phyloP scores from a whole-genome alignment of 2,888 invertebrate species.

The Leptinotarsa rubiginosa region DNA sequence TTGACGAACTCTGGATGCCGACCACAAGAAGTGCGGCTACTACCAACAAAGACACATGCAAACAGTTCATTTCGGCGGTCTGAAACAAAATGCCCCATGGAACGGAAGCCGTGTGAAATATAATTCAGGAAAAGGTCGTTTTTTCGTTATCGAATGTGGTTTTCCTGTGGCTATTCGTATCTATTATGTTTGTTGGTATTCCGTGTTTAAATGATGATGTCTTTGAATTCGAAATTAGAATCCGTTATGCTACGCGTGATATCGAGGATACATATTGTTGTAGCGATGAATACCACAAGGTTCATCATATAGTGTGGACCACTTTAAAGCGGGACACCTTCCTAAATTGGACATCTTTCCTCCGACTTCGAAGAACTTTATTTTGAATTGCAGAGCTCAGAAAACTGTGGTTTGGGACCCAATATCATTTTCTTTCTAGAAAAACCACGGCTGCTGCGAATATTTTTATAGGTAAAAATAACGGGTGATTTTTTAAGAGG shows the following conservation, averaged over 20 bases:
- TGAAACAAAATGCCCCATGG: not conserved
- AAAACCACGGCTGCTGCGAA: no score
- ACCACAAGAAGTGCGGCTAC: not conserved
- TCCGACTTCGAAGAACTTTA: no score
- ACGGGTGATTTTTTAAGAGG: no score
- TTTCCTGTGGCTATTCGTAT: slow-evolving; percentile 10
- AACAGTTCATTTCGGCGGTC: not conserved
- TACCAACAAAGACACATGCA: not conserved
- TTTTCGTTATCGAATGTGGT: slow-evolving; percentile 12
- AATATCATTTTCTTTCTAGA: no score
- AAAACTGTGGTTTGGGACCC: no score
- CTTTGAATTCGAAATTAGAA: slow-evolving; percentile 1
- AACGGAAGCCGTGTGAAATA: not conserved
- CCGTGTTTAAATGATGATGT: not conserved
- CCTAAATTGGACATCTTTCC: no score
- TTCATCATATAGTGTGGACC: not conserved
- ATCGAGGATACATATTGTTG: not conserved
- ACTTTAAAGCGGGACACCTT: no score
- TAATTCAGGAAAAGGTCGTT: not conserved
- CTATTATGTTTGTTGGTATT: not conserved
- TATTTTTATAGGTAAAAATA: no score
- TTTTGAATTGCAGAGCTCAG: no score
- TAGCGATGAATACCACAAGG: not conserved
- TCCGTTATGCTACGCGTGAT: not conserved
- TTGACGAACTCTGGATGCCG: not conserved